Conservation (phyloP, 2,797 vertebrate species). For the Coccyzus lansbergi region DNA sequence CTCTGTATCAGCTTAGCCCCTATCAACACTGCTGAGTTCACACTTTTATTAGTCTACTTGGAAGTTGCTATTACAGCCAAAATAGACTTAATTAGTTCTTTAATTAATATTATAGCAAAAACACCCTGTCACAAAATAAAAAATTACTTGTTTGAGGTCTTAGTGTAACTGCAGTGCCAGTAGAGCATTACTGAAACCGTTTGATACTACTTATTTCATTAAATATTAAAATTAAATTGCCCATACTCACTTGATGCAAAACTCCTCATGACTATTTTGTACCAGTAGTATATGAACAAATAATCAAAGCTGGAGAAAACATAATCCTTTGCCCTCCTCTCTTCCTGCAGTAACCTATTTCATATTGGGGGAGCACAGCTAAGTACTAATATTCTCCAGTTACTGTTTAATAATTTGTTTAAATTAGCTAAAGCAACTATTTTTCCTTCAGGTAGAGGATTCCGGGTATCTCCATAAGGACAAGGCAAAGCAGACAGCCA, state of each 20-base stretch:
- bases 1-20: neutral
- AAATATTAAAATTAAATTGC: neutral
- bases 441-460: neutral
- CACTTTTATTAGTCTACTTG: neutral
- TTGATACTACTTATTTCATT: neutral
- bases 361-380: neutral
- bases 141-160: neutral
- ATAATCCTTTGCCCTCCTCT: neutral
- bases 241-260: neutral
- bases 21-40: neutral
- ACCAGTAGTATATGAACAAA: neutral
- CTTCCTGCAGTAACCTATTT: neutral
- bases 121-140: neutral
- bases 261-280: neutral
- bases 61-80: neutral
- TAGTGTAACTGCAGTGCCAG: neutral
- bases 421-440: neutral
- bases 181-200: neutral
- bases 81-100: neutral
- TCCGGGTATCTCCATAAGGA: neutral
- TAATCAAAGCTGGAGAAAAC: neutral
- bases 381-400: neutral
- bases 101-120: slow-evolving; percentile 26
- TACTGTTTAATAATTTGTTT: neutral
- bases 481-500: neutral